These are phyloP conservation scores for Daphoenositta chrysoptera DNA, from an alignment of 2,113 vertebrate genomes.

Conservation along the genomic window DNA sequence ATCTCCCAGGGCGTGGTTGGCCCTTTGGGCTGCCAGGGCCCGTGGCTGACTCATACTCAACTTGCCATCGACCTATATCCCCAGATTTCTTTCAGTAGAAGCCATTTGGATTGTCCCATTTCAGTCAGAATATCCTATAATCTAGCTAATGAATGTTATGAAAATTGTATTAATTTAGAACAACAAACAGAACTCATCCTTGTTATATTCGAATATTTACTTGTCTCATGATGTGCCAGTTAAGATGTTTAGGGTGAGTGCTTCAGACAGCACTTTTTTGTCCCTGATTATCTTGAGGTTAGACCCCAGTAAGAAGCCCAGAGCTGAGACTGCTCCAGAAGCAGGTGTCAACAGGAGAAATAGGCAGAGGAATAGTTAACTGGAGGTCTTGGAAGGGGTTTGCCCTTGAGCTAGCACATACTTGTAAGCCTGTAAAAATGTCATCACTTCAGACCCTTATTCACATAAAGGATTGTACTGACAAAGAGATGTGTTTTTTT, in stretches of 20 bases:
- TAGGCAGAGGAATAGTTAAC: neutral
- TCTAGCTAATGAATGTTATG: neutral
- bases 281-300: neutral
- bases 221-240: neutral
- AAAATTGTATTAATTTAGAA: neutral
- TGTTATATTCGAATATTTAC: neutral
- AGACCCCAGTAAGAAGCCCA: neutral
- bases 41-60: rapidly evolving
- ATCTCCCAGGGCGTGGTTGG: rapidly evolving
- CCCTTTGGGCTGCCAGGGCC: neutral
- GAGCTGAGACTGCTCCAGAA: neutral
- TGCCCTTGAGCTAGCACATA: neutral
- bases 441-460: neutral
- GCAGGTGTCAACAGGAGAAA: neutral
- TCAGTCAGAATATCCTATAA: neutral
- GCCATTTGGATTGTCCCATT: neutral
- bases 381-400: neutral
- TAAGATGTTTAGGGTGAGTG: neutral
- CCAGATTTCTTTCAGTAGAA: neutral
- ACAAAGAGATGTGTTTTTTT: neutral
- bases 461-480: neutral
- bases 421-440: neutral
- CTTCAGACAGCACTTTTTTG: neutral
- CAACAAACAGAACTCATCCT: neutral
- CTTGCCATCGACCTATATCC: rapidly evolving